Base-by-base conservation (phyloP, 2,888 invertebrate species). In the Eutolmus rufibarbis region DNA sequence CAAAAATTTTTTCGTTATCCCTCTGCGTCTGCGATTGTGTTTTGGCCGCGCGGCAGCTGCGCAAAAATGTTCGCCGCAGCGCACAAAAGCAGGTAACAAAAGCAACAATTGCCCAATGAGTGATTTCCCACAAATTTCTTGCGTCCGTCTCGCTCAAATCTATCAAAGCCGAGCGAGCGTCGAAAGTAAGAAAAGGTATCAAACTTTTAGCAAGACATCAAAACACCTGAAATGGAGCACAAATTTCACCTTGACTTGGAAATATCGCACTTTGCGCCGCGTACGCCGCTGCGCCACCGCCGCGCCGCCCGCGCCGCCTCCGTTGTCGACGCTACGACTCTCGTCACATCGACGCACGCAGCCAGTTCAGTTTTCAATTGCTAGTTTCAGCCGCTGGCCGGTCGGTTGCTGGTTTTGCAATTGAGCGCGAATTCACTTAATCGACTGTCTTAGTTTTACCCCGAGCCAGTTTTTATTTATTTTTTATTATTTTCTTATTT, bases 161-260 rank as follows among this genome's bases (percentile, higher is more conserved):
- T 43, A 86, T 76, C 86, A 76, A 86, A 86, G 19, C 31, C 2
- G 43, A 46, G 66, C 43, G 51, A n/a, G 9, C 74, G 86, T 46
- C 74, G 51, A 86, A 74, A 86, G 46, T 74, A 51, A 86, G 51
- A 43, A 46, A 43, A 86, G 46, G 74, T 46, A 86, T 74, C 46
- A 86, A 46, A 46, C 28, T 84, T 82, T 74, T 74, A 57, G 56
- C 66, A 66, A 85, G 57, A 85, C 51, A 76, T 76, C 74, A 86
- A 86, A 66, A 23, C 86, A 86, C 86, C 86, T 86, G 74, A 86
- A 86, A 76, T 86, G 86, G 86, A 86, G 86, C 76, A 74, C 74
- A 74, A 74, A 76, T 76, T 86, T 86, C 86, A 86, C 86, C 86
- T 86, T 86, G 86, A 86, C 74, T 86, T 74, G 84, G 74, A 79